phyloP scores from a whole-genome alignment of 2,888 invertebrate genomes.

The Serrognathus titanus region DNA sequence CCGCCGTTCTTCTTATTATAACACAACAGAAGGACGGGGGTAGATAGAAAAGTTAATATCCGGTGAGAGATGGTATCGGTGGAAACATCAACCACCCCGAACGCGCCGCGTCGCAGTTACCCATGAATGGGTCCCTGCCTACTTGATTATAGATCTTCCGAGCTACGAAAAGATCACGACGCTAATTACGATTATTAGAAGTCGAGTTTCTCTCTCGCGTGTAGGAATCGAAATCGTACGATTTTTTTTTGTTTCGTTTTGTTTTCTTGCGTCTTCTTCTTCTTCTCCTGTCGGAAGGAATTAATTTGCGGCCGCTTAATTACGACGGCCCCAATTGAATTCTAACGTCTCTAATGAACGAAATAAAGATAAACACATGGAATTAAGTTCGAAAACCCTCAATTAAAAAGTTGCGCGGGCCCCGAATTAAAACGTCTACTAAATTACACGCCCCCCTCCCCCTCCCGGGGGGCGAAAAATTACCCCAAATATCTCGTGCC shows the following conservation, averaged over 20 bases:
- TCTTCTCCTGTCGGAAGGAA: neutral
- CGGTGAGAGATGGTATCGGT: conserved; percentile 1
- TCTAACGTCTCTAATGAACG: conserved; percentile 5
- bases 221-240: neutral
- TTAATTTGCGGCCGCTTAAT: neutral
- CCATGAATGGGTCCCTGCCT: conserved; percentile 23
- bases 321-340: conserved; percentile 6
- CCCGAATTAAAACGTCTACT: conserved; percentile 5
- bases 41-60: conserved; percentile 4
- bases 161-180: neutral
- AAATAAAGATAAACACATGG: conserved; percentile 11
- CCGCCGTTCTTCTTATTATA: too few relatives aligned
- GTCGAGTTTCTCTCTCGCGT: too few relatives aligned
- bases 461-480: too few relatives aligned
- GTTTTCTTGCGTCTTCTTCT: neutral
- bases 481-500: neutral
- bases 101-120: conserved; percentile 16
- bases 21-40: neutral
- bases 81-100: conserved; percentile 9
- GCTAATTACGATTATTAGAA: too few relatives aligned
- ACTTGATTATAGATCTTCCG: conserved; percentile 17
- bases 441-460: neutral
- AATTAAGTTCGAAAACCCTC: conserved; percentile 11
- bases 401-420: conserved; percentile 11
- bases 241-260: neutral